Base-by-base conservation (phyloP, 2,113 vertebrate genomes). In the Dicentrarchus labrax region DNA sequence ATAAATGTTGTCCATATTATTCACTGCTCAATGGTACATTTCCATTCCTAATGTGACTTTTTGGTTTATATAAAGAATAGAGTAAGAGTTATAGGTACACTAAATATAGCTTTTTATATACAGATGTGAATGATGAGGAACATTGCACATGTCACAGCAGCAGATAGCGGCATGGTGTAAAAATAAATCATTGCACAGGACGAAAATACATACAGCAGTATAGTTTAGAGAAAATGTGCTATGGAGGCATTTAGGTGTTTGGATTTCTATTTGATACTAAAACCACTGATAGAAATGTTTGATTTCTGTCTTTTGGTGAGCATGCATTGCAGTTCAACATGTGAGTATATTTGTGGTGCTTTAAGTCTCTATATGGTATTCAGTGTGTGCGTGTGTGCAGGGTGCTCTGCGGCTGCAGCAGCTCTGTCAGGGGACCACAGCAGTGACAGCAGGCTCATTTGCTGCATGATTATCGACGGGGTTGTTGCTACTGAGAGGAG, bases 381-480 rank as follows among this genome's bases (percentile, higher is more conserved):
- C n/a, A n/a, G 43, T 65, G 17, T 78, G 45, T 50, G 11, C 71
- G 36, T 69, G 65, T 60, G 59, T 43, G 72, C 11, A 17, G 15
- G 61, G 15, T 66, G 61, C 24, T 85, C 60, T 80, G 70, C 36
- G 51, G 84, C 72, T 86, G 80, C 74, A 78, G 86, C 70, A 82
- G 75, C 59, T 89, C 72, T 82, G 76, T 90, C 74, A 79, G 45
- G 86, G 83, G 82, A 88, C 85, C 87, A 71, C 69, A 59, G 73
- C 66, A 89, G 84, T 85, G 91, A 92, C 91, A 91, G 89, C 83
- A 89, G 89, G 86, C 88, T 93, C 91, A 92, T 93, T 94, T 93
- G 92, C 92, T 90, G 89, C 86, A 93, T 93, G 86, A 92, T 94
- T 88, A 94, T 93, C 85, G 78, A 89, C 76, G 24, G 68, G 72